A percentile compares a stretch with the other conserved stretches of the same genome.
Evolutionary conservation across 1,140 invertebrate species (phyloP).

Genomic region (Drosophila nebulosa): DNA sequence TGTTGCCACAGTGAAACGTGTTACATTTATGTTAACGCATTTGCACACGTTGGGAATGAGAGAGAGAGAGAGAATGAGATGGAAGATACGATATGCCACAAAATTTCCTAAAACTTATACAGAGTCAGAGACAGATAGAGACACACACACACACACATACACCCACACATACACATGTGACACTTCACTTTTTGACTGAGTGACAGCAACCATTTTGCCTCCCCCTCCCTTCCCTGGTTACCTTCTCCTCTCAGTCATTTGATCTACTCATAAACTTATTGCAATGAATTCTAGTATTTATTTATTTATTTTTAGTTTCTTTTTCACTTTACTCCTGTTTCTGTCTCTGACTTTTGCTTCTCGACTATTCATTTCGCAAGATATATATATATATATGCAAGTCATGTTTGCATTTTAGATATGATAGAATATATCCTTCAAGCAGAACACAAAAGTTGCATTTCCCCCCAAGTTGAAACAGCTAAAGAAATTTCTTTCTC

Average conservation of each 20-base stretch:
- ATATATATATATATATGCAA: slow-evolving; percentile 13
- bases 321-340: slow-evolving; percentile 1
- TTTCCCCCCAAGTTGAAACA: not conserved
- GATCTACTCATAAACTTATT: slow-evolving; percentile 25
- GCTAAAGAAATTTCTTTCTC: not conserved
- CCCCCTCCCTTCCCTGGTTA: not conserved
- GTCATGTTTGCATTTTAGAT: slow-evolving; percentile 10
- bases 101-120: slow-evolving; percentile 7
- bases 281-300: slow-evolving; percentile 1
- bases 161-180: slow-evolving; percentile 7
- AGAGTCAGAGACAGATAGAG: not conserved
- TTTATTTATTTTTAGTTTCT: slow-evolving; percentile 4
- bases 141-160: slow-evolving; percentile 3
- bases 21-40: slow-evolving; percentile 61
- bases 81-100: slow-evolving; percentile 3
- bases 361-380: not conserved
- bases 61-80: not conserved
- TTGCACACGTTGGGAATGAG: slow-evolving; percentile 35
- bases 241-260: not conserved
- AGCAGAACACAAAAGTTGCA: not conserved
- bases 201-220: slow-evolving; percentile 3
- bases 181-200: slow-evolving; percentile 9
- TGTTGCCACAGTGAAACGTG: slow-evolving; percentile 25
- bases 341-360: not conserved
- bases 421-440: not conserved